A percentile compares a stretch with the other conserved stretches of the same genome.
Conservation (phyloP, 2,888 invertebrate species). For the Drosophila rubida region DNA sequence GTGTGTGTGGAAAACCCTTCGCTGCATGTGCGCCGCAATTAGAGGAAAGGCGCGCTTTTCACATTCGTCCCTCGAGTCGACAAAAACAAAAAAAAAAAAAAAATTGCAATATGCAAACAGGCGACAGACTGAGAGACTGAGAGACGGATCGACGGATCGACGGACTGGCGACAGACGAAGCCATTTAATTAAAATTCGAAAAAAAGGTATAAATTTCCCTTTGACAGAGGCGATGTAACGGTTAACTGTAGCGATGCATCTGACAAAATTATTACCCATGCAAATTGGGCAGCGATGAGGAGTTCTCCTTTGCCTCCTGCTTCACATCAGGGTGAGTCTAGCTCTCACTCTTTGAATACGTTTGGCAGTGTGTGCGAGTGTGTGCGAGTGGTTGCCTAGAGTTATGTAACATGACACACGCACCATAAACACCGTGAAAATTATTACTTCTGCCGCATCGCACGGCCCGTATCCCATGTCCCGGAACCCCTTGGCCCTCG, state of each 20-base stretch:
- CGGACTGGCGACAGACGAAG: slow-evolving; percentile 53
- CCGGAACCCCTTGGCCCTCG: slow-evolving; percentile 2
- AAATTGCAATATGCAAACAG: slow-evolving; percentile 79
- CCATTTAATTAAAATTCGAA: slow-evolving; percentile 78
- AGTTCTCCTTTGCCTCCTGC: slow-evolving; percentile 26
- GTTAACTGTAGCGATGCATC: slow-evolving; percentile 50
- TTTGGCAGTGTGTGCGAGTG: slow-evolving; percentile 5
- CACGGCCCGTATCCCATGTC: slow-evolving; percentile 43
- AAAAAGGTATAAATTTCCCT: slow-evolving; percentile 76
- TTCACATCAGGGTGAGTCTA: slow-evolving; percentile 34
- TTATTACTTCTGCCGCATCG: slow-evolving; percentile 57
- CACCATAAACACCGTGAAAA: slow-evolving; percentile 63
- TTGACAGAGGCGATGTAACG: slow-evolving; percentile 73
- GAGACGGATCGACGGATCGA: slow-evolving; percentile 2
- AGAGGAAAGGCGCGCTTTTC: slow-evolving; percentile 71
- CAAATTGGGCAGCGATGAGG: slow-evolving; percentile 67
- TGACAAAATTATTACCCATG: slow-evolving; percentile 76
- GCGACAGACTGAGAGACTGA: slow-evolving; percentile 35
- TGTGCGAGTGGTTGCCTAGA: slow-evolving; percentile 43
- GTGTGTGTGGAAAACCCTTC: slow-evolving; percentile 53
- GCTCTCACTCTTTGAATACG: slow-evolving; percentile 5
- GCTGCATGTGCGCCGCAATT: slow-evolving; percentile 68
- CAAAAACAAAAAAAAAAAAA: slow-evolving; percentile 37
- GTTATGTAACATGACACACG: slow-evolving; percentile 76
- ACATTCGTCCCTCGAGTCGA: slow-evolving; percentile 50